A percentile compares a stretch with the other conserved stretches of the same genome.
phyloP scores from a whole-genome alignment of 2,113 vertebrate species.

The Pyxicephalus adspersus region DNA sequence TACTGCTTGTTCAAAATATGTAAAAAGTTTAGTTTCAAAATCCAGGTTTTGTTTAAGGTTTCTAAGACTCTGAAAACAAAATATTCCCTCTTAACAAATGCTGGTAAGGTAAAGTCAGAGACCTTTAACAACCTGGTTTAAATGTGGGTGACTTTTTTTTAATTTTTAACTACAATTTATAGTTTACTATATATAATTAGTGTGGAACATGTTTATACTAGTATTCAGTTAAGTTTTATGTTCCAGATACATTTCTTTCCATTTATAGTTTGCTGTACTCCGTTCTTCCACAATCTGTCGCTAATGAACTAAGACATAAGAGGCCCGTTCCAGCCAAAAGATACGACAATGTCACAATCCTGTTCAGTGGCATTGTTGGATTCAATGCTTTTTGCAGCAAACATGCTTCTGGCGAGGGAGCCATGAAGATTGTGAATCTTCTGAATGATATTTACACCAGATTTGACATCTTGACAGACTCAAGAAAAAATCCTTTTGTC shows the following conservation, averaged over 20 bases:
- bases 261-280: constrained; percentile 87
- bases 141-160: no score
- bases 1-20: no score
- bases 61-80: no score
- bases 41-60: no score
- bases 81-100: no score
- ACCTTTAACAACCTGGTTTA: no score
- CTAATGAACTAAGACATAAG: constrained; percentile 96
- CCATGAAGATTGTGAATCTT: constrained; percentile 98
- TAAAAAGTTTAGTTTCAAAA: no score
- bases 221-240: background rate
- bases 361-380: constrained; percentile 97
- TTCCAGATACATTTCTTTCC: background rate
- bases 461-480: constrained; percentile 96
- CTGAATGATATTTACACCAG: constrained; percentile 97
- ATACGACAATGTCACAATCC: constrained; percentile 96
- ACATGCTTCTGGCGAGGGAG: constrained; percentile 95
- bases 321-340: constrained; percentile 94
- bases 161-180: no score
- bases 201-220: no score
- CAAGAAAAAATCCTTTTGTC: constrained; percentile 94
- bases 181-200: no score
- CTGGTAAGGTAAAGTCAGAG: no score
- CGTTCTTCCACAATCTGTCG: constrained; percentile 93
- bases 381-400: constrained; percentile 97